Base-by-base conservation (phyloP, 2,113 vertebrate species). In the Aramus guarauna region DNA sequence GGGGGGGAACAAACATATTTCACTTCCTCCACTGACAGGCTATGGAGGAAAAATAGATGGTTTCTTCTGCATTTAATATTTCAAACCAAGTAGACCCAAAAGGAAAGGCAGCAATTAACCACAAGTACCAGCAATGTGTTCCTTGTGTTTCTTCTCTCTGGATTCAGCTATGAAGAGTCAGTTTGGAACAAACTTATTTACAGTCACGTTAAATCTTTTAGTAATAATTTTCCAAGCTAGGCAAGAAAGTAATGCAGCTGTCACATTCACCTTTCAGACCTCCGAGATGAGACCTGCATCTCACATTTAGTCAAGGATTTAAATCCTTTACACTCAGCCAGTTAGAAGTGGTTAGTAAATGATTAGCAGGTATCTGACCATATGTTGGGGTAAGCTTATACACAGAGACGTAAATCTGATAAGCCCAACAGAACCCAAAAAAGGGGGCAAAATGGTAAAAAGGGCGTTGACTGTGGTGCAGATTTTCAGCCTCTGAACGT, bases 51-150 rank as follows among this genome's bases (percentile, higher is more conserved):
- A 93, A 96, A 94, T 92, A 85, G 92, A 92, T 96, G 76, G n/a
- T 91, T 96, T 91, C 92, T 82, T 94, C 88, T 95, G 94, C 84
- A 67, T 96, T 96, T 97, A 74, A 79, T 95, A 56, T 80, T 91
- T 97, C 95, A 97, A 96, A 93, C 43, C 91, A 92, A 97, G 92
- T 72, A 87, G 87, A 92, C 87, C 76, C 92, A 82, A 47, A 92
- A 92, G 83, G 92, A 87, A 94, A 95, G 94, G 93, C 93, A 97
- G 96, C 96, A 97, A 97, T 98, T 96, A 97, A 96, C 96, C 94
- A 95, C 90, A 89, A 97, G 95, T 59, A 84, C 71, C 92, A 92
- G 95, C 91, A 90, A 43, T 12, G 8, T 64, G 73, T 68, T 90
- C 60, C 16, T 72, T 71, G 79, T 41, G 16, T 83, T 91, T 71